Evolutionary conservation across 1,140 invertebrate genomes (phyloP), one percentile per base, ranked within the genome.

Genomic region (Sinella curviseta): DNA sequence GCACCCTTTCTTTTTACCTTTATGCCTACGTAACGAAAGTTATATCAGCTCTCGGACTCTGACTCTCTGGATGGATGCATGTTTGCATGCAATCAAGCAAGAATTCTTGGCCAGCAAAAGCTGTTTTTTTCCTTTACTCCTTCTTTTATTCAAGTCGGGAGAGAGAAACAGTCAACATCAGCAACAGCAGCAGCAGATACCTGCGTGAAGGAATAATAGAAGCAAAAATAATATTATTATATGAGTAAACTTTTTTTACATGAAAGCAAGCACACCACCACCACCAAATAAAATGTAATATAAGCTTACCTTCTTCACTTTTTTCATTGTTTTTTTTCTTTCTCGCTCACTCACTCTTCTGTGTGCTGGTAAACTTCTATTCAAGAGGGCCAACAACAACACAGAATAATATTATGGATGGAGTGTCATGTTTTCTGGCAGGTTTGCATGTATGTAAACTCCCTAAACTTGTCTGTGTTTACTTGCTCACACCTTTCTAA

Each of bases 391-490:
- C 39, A 8, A 48, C 39, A 60, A 60, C 24, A n/a, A n/a, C n/a
- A n/a, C n/a, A 24, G 65, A 33, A 70, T 70, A 70, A 70, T 70
- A 70, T 70, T 70, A 70, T 70, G 65, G 65, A 70, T 70, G 65
- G 65, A 70, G 65, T 70, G 65, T 70, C 65, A 70, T 70, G 65
- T 70, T 70, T 70, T 70, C 65, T 70, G 65, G 65, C 65, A 70
- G 65, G 65, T 70, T 70, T 70, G 65, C 65, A 70, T 70, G 65
- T 70, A 70, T 70, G 65, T 70, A 70, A 70, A 70, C 65, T 70
- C 65, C 65, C 65, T 70, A 70, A 70, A 70, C 65, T 70, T 70
- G 65, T 70, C 65, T 70, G 31, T 70, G 65, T 70, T 70, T 70
- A 70, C 65, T 70, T 70, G 65, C 65, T 70, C 65, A 70, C 65